A percentile compares a stretch with the other conserved stretches of the same genome.
Evolutionary conservation across 1,140 invertebrate species (phyloP).

Genomic region (Macrotrachela quadricornifera): DNA sequence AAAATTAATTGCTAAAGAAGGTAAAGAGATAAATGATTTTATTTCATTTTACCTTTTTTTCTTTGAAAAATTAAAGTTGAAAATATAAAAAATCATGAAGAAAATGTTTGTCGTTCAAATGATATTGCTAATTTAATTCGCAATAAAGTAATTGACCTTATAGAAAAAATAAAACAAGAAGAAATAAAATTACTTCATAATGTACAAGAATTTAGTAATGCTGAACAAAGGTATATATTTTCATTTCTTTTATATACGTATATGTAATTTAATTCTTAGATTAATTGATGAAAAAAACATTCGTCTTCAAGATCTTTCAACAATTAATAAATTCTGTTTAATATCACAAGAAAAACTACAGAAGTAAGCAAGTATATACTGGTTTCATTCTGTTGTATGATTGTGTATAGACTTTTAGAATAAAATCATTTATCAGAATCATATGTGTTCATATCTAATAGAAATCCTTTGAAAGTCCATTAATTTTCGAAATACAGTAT

Average conservation of each 20-base stretch:
- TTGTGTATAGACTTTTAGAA: too few relatives aligned
- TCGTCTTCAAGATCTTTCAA: conserved; percentile 2
- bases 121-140: conserved; percentile 2
- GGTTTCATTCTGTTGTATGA: background rate
- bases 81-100: conserved; percentile 2
- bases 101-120: background rate
- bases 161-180: conserved; percentile 2
- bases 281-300: background rate
- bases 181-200: conserved; percentile 4
- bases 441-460: too few relatives aligned
- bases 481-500: too few relatives aligned
- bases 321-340: background rate
- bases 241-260: too few relatives aligned
- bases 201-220: conserved; percentile 2
- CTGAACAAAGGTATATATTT: background rate
- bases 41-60: too few relatives aligned
- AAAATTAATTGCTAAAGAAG: conserved; percentile 4
- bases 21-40: too few relatives aligned
- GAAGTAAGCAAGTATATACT: background rate
- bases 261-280: background rate
- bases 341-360: background rate
- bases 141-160: conserved; percentile 1
- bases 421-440: too few relatives aligned
- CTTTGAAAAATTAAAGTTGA: background rate
- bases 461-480: too few relatives aligned